Conservation (phyloP, 2,888 invertebrate genomes). For the Diachrysia chrysitis region DNA sequence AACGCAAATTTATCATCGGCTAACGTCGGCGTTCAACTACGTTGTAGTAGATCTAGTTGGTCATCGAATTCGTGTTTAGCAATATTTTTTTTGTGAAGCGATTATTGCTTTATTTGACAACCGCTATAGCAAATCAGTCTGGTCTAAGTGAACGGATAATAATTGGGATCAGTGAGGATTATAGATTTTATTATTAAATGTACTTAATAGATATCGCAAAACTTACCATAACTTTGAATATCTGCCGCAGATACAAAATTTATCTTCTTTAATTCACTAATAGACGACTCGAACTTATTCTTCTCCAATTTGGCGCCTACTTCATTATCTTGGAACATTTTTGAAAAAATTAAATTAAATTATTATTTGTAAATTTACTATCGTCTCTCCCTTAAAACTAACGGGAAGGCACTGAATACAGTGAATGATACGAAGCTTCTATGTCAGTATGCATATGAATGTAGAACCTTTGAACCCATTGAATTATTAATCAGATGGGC, state of each 20-base stretch:
- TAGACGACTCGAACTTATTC: conserved; percentile 82
- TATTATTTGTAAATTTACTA: conserved; percentile 6
- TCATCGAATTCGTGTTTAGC: no score
- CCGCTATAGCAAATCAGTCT: no score
- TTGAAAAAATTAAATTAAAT: conserved; percentile 35
- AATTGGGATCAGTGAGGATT: no score
- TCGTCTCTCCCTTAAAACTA: conserved; percentile 34
- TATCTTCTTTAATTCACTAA: conserved; percentile 83
- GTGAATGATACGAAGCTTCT: conserved; percentile 11
- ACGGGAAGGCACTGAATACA: conserved; percentile 40
- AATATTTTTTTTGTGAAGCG: no score
- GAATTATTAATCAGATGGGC: conserved; percentile 75
- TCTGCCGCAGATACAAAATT: conserved; percentile 79
- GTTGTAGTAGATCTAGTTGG: no score
- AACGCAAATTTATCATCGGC: no score
- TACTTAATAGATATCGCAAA: neutral
- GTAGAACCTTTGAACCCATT: conserved; percentile 78
- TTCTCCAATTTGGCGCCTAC: conserved; percentile 70
- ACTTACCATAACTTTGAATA: conserved; percentile 80
- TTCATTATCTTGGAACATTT: conserved; percentile 79
- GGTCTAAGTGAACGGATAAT: no score
- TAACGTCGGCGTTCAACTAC: no score
- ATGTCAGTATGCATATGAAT: conserved; percentile 70
- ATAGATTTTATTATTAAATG: no score
- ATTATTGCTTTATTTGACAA: no score